Conservation (phyloP, 1,140 invertebrate genomes). For the Macrosteles quadrilineatus region DNA sequence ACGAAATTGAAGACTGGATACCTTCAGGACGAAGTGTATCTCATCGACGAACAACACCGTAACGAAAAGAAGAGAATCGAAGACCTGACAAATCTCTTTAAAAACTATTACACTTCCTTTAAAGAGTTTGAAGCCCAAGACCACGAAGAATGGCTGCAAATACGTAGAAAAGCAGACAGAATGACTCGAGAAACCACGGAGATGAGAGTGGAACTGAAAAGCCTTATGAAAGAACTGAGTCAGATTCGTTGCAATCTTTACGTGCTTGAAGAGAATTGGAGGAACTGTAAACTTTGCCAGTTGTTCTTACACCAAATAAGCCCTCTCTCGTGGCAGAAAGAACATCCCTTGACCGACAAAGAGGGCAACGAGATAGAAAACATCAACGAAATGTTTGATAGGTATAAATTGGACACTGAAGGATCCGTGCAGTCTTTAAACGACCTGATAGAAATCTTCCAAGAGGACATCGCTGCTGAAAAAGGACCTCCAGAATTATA, state of each 20-base stretch:
- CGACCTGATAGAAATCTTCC: conserved; percentile 16
- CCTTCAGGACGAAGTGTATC: conserved; percentile 13
- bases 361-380: neutral
- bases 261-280: conserved; percentile 25
- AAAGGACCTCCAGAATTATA: conserved; percentile 8
- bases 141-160: conserved; percentile 22
- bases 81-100: conserved; percentile 5
- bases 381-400: conserved; percentile 24
- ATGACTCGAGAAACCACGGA: conserved; percentile 14
- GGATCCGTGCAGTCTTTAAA: conserved; percentile 25
- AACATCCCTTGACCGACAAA: conserved; percentile 12
- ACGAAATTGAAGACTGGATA: conserved; percentile 22
- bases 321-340: conserved; percentile 6
- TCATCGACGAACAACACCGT: conserved; percentile 15
- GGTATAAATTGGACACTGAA: conserved; percentile 22
- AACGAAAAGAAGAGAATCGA: conserved; percentile 20
- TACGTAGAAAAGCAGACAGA: neutral
- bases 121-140: conserved; percentile 25
- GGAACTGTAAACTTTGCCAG: conserved; percentile 29
- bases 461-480: conserved; percentile 22
- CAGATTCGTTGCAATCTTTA: neutral
- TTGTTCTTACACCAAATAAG: conserved; percentile 18
- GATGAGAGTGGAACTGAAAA: conserved; percentile 20
- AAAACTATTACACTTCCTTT: conserved; percentile 17
- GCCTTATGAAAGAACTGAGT: conserved; percentile 24